These are phyloP conservation scores for Aplocera efformata DNA, from an alignment of 2,888 invertebrate genomes.

Conservation along the genomic window DNA sequence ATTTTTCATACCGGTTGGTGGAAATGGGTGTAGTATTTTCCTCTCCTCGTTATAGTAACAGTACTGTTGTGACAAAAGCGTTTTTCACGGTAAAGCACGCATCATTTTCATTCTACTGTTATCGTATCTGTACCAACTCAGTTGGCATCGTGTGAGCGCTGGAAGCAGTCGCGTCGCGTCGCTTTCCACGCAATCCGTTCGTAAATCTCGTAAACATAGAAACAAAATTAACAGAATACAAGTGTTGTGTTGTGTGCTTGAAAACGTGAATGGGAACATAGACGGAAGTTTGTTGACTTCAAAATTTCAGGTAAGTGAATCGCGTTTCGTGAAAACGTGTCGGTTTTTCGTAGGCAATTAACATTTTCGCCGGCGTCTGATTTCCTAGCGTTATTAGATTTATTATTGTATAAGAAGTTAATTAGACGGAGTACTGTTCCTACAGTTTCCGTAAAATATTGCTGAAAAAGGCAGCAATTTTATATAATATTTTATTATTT, in stretches of 20 bases:
- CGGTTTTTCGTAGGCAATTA: conserved; percentile 23
- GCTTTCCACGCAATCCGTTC: conserved; percentile 9
- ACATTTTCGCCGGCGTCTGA: conserved; percentile 26
- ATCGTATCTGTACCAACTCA: conserved; percentile 18
- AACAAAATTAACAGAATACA: conserved; percentile 5
- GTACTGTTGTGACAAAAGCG: conserved; percentile 45
- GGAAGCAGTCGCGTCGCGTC: conserved; percentile 6
- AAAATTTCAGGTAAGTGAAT: conserved; percentile 23
- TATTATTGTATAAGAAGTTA: neutral
- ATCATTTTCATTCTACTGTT: conserved; percentile 36
- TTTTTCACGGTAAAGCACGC: conserved; percentile 56
- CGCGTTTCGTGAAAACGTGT: conserved; percentile 19
- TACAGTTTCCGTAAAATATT: too few species aligned
- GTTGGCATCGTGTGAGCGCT: conserved; percentile 12
- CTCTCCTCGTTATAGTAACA: neutral
- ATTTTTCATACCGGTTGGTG: too few species aligned
- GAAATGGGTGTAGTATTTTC: too few species aligned
- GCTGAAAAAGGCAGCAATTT: too few species aligned
- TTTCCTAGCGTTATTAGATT: conserved; percentile 15
- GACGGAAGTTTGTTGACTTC: conserved; percentile 14
- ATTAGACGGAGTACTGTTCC: neutral
- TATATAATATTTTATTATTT: too few species aligned
- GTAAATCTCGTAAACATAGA: conserved; percentile 24
- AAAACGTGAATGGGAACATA: conserved; percentile 15
- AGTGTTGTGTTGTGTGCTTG: conserved; percentile 14